A percentile compares a stretch with the other conserved stretches of the same genome.
phyloP scores from a whole-genome alignment of 2,888 invertebrate species.

The Macropis europaea region DNA sequence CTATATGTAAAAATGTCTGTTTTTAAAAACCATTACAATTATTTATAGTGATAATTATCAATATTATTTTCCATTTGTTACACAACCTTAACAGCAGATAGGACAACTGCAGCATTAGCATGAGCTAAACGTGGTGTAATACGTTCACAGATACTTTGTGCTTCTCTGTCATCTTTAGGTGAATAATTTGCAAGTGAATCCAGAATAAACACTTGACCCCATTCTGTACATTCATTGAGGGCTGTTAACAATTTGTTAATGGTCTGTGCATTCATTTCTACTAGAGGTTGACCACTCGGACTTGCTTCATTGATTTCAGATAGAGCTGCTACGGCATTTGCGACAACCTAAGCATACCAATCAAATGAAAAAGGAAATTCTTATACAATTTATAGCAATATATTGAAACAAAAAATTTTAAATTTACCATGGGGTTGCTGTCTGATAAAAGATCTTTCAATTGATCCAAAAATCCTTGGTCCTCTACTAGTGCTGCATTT shows the following conservation, averaged over 20 bases:
- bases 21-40: neutral
- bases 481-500: conserved; percentile 84
- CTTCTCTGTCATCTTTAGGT: conserved; percentile 98
- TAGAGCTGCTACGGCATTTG: conserved; percentile 98
- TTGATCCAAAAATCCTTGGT: conserved; percentile 98
- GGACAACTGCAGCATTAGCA: conserved; percentile 99
- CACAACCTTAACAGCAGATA: conserved; percentile 96
- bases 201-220: conserved; percentile 99
- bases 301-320: conserved; percentile 99
- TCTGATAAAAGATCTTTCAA: conserved; percentile 98
- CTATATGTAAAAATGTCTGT: conserved; percentile 71
- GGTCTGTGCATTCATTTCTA: conserved; percentile 98
- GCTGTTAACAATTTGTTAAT: conserved; percentile 99
- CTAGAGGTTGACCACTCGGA: conserved; percentile 95
- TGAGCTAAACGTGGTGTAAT: conserved; percentile 98
- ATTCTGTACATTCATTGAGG: conserved; percentile 99
- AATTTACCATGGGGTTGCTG: conserved; percentile 97
- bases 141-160: conserved; percentile 98
- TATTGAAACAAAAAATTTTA: conserved; percentile 1
- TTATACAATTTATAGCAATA: neutral
- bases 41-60: neutral
- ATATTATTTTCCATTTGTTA: conserved; percentile 7
- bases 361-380: neutral
- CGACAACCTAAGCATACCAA: conserved; percentile 86
- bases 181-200: conserved; percentile 98